phyloP scores from a whole-genome alignment of 1,140 invertebrate species.

The Caenorhabditis inopinata region DNA sequence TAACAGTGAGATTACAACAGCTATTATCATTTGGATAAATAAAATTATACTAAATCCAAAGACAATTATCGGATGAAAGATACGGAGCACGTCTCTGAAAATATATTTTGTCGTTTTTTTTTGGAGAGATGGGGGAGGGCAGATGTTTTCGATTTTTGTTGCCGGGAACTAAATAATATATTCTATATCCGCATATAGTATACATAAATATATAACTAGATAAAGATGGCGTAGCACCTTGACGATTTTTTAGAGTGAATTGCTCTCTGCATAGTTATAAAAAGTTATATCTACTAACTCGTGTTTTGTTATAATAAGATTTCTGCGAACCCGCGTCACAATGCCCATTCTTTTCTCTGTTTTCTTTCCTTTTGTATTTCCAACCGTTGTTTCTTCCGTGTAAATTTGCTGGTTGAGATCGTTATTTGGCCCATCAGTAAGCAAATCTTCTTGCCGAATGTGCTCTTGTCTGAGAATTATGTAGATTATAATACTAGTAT shows the following conservation, averaged over 20 bases:
- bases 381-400: not conserved
- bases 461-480: not conserved
- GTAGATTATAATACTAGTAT: too few relatives aligned
- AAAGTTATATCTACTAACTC: not conserved
- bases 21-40: not conserved
- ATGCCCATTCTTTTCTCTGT: not conserved
- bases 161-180: too few relatives aligned
- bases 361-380: conserved; percentile 2
- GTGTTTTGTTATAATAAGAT: not conserved
- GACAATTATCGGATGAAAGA: not conserved
- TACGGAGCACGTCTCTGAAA: not conserved
- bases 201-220: too few relatives aligned
- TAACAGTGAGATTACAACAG: not conserved
- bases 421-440: not conserved
- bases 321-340: not conserved
- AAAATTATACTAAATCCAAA: not conserved
- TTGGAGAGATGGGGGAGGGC: too few relatives aligned
- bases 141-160: too few relatives aligned
- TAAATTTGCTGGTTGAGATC: not conserved
- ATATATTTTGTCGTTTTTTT: too few relatives aligned
- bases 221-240: too few relatives aligned
- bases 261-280: too few relatives aligned
- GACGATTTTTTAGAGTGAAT: too few relatives aligned
- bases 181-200: too few relatives aligned
- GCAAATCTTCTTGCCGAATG: not conserved